Evolutionary conservation across 2,113 vertebrate species (phyloP), one percentile per base, ranked within the genome.

Genomic region (Dicentrarchus labrax): DNA sequence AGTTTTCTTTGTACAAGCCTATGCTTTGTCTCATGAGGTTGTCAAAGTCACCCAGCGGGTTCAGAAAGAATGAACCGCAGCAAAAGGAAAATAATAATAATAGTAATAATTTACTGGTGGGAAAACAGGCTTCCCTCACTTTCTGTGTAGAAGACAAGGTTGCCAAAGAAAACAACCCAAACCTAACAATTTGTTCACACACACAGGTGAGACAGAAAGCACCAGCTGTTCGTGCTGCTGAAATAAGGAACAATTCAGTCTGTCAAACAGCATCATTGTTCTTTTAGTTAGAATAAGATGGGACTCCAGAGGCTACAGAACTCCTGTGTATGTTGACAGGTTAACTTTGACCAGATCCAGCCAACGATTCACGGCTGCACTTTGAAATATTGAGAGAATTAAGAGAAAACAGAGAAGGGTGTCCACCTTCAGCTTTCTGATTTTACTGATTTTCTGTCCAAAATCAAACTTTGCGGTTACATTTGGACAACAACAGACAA

Each of bases 21-120:
- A 6, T 30, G 59, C 62, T 76, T 83, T 80, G 59, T 82, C 65
- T 86, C 8, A n/a, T 79, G n/a, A 17, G 41, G 21, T 51, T 68
- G 24, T 48, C 47, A 65, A 83, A 90, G 87, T 88, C 57, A 57
- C 84, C 67, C 6, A 69, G 72, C 64, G 5, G 39, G 82, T 88
- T 89, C 15, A 56, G 36, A 67, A 75, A 75, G 71, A 85, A 83
- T 75, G 36, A 85, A 82, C 38, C 4, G 2, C 10, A 54, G 69
- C 0, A 24, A 57, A 12, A 56, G 39, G 36, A 77, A 66, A 66
- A 85, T 48, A 71, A 54, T 57, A 38, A 38, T 57, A 7, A 54
- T 57, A 38, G 24, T 57, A 7, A 54, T 66, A 73, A 64, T 74
- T 83, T 75, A 77, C 43, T 65, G 79, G n/a, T 68, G 56, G 62